These are phyloP conservation scores for Cotesia glomerata DNA, from an alignment of 1,140 invertebrate genomes.

Conservation along the genomic window DNA sequence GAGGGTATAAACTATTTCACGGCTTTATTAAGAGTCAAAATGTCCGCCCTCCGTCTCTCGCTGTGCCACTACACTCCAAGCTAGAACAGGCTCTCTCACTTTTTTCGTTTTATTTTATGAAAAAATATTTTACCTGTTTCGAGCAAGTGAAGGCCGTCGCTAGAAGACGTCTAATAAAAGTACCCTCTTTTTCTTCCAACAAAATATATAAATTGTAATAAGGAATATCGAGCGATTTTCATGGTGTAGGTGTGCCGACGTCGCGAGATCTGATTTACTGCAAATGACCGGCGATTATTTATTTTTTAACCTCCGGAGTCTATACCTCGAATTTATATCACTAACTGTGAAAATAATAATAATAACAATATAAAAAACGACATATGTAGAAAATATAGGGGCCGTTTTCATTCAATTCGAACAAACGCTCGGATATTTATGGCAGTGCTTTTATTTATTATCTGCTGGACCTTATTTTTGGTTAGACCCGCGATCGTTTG, in stretches of 20 bases:
- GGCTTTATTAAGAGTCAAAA: constrained; percentile 42
- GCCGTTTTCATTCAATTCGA: constrained; percentile 30
- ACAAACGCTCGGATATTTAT: constrained; percentile 23
- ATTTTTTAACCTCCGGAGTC: constrained; percentile 6
- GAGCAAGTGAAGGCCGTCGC: too few species aligned
- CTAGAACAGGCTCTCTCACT: neutral
- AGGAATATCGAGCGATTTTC: constrained; percentile 26
- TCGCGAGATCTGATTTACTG: constrained; percentile 35
- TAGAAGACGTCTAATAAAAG: too few species aligned
- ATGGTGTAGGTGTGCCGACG: constrained; percentile 2
- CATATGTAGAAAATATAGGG: neutral
- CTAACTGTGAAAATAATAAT: neutral
- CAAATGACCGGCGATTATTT: constrained; percentile 35
- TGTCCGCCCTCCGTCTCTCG: neutral
- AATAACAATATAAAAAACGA: neutral
- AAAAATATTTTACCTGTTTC: too few species aligned
- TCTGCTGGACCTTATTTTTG: neutral
- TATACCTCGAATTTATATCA: neutral
- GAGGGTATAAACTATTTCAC: constrained; percentile 47
- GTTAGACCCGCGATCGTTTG: neutral
- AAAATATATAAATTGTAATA: too few species aligned
- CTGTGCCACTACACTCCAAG: neutral
- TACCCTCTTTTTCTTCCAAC: too few species aligned
- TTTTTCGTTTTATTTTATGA: too few species aligned
- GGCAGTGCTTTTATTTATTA: neutral